These are phyloP conservation scores for Megaceryle alcyon DNA, from an alignment of 2,797 vertebrate species.

Conservation along the genomic window DNA sequence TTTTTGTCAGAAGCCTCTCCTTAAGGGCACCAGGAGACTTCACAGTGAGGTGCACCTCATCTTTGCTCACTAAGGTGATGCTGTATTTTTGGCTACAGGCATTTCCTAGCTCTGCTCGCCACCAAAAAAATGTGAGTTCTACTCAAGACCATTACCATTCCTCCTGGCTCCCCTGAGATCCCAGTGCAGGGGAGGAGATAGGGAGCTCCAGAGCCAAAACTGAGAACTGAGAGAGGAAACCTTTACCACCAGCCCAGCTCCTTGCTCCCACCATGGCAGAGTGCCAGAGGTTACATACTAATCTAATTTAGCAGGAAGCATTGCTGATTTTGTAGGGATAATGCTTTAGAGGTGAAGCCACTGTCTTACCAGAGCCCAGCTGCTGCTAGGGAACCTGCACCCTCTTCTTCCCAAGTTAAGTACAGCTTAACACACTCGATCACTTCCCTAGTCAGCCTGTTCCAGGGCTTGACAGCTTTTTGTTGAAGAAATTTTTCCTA, in stretches of 20 bases:
- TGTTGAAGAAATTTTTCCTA: background rate
- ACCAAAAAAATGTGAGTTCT: background rate
- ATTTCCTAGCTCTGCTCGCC: background rate
- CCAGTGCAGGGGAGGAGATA: fast-evolving
- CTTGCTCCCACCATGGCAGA: background rate
- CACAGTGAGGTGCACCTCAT: fast-evolving
- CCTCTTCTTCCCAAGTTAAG: background rate
- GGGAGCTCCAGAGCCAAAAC: background rate
- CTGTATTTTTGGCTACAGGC: background rate
- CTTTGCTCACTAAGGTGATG: background rate
- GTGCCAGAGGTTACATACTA: background rate
- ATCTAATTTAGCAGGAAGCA: background rate
- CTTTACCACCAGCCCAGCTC: background rate
- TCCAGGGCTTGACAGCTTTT: background rate
- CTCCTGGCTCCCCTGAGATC: background rate
- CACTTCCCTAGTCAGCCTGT: background rate
- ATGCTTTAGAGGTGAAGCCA: background rate
- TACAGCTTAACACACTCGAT: background rate
- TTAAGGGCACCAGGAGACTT: background rate
- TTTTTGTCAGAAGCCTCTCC: background rate
- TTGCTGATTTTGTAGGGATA: background rate
- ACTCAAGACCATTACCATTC: too few species aligned
- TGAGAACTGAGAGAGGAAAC: fast-evolving
- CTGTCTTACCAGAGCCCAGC: background rate
- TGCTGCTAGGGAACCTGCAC: background rate